These are phyloP conservation scores for Melanostigma gelatinosum DNA, from an alignment of 2,113 vertebrate genomes.

Conservation along the genomic window DNA sequence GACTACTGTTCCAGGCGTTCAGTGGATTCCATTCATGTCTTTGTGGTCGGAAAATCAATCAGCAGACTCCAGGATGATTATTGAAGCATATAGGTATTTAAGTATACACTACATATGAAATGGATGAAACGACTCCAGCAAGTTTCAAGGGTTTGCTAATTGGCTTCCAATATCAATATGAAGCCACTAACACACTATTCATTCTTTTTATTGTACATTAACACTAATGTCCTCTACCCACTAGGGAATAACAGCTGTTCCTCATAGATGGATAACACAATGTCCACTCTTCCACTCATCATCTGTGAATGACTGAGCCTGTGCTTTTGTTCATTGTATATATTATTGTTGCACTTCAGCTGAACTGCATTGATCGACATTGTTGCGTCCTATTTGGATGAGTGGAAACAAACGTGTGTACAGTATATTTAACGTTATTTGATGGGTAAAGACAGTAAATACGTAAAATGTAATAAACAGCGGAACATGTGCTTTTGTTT, in stretches of 20 bases:
- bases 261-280: not conserved
- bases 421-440: not conserved
- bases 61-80: not conserved
- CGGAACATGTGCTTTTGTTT: not conserved
- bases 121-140: not conserved
- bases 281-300: not conserved
- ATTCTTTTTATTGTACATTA: not conserved
- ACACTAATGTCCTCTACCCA: not conserved
- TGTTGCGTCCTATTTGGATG: not conserved
- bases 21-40: not conserved
- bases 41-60: not conserved
- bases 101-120: not conserved
- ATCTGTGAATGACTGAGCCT: constrained; percentile 19
- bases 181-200: not conserved
- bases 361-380: not conserved
- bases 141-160: not conserved
- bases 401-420: not conserved
- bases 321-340: not conserved
- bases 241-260: not conserved
- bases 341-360: not conserved
- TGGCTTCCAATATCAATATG: not conserved
- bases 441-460: not conserved
- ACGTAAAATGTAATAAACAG: not conserved
- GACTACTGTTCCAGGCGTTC: not conserved
- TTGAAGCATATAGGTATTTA: not conserved